These are phyloP conservation scores for Gymnopithys bicolor DNA, from an alignment of 2,797 vertebrate genomes.

Conservation along the genomic window DNA sequence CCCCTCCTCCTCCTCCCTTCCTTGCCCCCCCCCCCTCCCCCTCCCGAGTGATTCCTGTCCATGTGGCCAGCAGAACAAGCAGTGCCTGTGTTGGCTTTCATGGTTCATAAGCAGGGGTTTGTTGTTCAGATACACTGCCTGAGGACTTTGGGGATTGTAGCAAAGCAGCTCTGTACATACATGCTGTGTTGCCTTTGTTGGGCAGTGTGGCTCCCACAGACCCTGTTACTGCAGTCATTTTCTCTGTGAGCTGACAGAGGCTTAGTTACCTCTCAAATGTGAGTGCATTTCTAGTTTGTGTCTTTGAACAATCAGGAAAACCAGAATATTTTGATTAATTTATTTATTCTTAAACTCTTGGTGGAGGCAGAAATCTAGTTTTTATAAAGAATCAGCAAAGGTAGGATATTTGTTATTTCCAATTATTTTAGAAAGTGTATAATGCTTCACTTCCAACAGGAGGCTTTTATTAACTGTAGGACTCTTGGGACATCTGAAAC, in stretches of 20 bases:
- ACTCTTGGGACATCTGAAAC: neutral
- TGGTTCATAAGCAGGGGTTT: constrained; percentile 77
- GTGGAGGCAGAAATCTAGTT: neutral
- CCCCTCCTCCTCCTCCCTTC: neutral
- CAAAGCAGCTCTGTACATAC: constrained; percentile 72
- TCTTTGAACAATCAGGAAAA: constrained; percentile 10
- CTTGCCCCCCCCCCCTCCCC: neutral
- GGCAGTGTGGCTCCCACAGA: constrained; percentile 59
- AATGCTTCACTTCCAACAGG: neutral
- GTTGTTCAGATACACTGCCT: constrained; percentile 75
- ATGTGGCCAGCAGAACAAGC: constrained; percentile 62
- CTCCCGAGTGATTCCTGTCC: constrained; percentile 21
- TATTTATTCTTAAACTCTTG: neutral
- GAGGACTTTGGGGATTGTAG: constrained; percentile 63
- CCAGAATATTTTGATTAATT: neutral
- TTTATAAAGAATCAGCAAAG: neutral
- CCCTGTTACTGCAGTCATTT: constrained; percentile 50
- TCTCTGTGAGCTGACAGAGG: constrained; percentile 37
- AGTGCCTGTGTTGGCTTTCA: constrained; percentile 56
- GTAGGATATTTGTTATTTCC: neutral
- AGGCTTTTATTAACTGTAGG: neutral
- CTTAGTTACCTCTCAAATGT: constrained; percentile 54
- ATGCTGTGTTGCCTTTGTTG: constrained; percentile 74
- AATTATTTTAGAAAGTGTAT: neutral
- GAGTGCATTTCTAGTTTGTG: constrained; percentile 27